These are phyloP conservation scores for Oscheius sp. DNA, from an alignment of 2,888 invertebrate species.

Conservation along the genomic window DNA sequence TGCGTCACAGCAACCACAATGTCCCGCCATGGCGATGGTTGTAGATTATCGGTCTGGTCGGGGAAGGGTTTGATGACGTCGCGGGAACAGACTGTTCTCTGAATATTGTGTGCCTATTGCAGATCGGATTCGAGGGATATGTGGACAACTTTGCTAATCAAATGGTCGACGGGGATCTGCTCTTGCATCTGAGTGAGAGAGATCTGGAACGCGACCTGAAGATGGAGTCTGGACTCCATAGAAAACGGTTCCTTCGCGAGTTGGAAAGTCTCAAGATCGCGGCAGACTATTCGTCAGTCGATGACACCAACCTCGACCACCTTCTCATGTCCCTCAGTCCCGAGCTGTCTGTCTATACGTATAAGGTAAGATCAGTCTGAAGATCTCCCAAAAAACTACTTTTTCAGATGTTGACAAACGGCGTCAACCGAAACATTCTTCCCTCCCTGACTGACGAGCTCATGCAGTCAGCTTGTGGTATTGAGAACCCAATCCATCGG, in stretches of 20 bases:
- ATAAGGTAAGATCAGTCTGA: slow-evolving; percentile 77
- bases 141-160: slow-evolving; percentile 87
- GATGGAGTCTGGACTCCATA: slow-evolving; percentile 89
- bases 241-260: slow-evolving; percentile 78
- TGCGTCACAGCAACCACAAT: not conserved
- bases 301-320: slow-evolving; percentile 71
- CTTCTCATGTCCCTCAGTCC: slow-evolving; percentile 72
- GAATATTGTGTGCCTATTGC: slow-evolving; percentile 27
- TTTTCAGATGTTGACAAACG: slow-evolving; percentile 86
- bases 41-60: slow-evolving; percentile 5
- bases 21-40: slow-evolving; percentile 1
- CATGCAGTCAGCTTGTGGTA: slow-evolving; percentile 88
- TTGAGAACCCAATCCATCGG: slow-evolving; percentile 93
- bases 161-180: slow-evolving; percentile 93
- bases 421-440: slow-evolving; percentile 90
- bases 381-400: not conserved
- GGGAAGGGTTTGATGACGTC: slow-evolving; percentile 14
- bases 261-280: slow-evolving; percentile 72
- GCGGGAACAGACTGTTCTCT: not conserved
- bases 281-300: slow-evolving; percentile 71
- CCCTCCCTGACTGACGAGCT: slow-evolving; percentile 88
- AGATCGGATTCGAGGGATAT: slow-evolving; percentile 89
- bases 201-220: slow-evolving; percentile 93
- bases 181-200: slow-evolving; percentile 89
- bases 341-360: slow-evolving; percentile 89